Base-by-base conservation (phyloP, 2,888 invertebrate species). In the Dryococelus australis region DNA sequence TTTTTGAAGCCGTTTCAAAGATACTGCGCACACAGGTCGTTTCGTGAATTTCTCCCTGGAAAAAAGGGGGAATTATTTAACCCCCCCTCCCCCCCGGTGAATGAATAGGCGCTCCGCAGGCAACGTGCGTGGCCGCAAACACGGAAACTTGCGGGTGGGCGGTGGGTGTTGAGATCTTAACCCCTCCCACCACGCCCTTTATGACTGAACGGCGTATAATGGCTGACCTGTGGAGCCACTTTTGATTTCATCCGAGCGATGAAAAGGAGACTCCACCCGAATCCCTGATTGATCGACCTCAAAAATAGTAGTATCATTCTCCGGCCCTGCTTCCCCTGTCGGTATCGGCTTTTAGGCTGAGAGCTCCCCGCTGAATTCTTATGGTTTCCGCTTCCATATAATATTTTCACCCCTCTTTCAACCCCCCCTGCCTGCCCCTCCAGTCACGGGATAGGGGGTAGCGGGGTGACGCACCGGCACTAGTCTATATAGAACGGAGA, bases 281-380 rank as follows among this genome's bases (percentile, higher is more conserved):
- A 24, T 12, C 65, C 65, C 65, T 65, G 65, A 65, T 65, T 65
- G 65, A 65, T 83, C 83, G 83, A 83, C 43, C 83, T 35, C 28
- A 83, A 83, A 83, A 43, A 83, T 0, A n/a, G 65, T 65, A n/a
- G 24, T 65, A 65, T 24, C 65, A 0, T 65, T 83, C 83, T 4
- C 83, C 24, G 10, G 13, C 83, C n/a, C n/a, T 83, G 35, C 83
- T 83, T 24, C 83, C 83, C 80, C 35, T 12, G 24, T 10, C 83
- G 43, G 28, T 83, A 28, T 83, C 83, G 83, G 83, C 83, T 83
- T 83, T 83, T 83, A 83, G 83, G 43, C 28, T 28, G 28, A 83
- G 43, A 83, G 83, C 83, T 83, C 83, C 80, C 83, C 24, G 43
- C 43, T 43, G 83, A 83, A 83, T 83, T 83, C 83, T 83, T 83